Conservation (phyloP, 2,797 vertebrate species). For the Mastacembelus armatus region DNA sequence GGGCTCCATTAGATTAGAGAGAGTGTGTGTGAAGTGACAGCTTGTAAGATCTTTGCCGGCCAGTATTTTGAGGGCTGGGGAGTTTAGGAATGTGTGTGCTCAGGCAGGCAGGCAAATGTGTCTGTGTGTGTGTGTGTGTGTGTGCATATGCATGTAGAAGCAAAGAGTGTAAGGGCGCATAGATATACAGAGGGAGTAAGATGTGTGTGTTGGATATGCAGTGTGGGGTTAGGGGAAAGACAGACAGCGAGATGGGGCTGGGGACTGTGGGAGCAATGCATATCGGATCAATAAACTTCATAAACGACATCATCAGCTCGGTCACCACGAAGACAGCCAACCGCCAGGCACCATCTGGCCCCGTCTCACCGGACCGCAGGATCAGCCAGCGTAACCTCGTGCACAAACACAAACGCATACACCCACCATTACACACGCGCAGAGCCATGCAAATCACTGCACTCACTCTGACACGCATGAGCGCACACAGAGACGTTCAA, state of each 20-base stretch:
- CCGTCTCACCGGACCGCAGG: slow-evolving; percentile 64
- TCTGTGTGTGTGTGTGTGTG: neutral
- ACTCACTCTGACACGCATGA: slow-evolving; percentile 52
- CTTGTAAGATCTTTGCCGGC: slow-evolving; percentile 61
- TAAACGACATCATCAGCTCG: slow-evolving; percentile 80
- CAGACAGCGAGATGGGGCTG: slow-evolving; percentile 61
- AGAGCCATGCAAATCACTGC: slow-evolving; percentile 51
- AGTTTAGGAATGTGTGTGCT: slow-evolving; percentile 45
- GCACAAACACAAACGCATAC: slow-evolving; percentile 47
- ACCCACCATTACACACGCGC: slow-evolving; percentile 44
- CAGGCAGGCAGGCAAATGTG: slow-evolving; percentile 22
- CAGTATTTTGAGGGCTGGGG: slow-evolving; percentile 49
- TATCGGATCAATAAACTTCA: slow-evolving; percentile 82
- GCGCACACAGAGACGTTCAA: slow-evolving; percentile 41
- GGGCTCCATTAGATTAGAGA: slow-evolving; percentile 58
- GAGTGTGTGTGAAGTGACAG: slow-evolving; percentile 63
- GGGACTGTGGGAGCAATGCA: slow-evolving; percentile 72
- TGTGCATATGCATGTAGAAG: neutral
- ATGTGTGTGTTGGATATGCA: slow-evolving; percentile 40
- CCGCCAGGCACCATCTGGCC: slow-evolving; percentile 79
- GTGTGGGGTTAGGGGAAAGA: slow-evolving; percentile 42
- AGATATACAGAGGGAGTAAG: neutral
- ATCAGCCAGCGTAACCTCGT: slow-evolving; percentile 70
- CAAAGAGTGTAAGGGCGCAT: neutral
- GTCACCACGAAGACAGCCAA: slow-evolving; percentile 75